A percentile compares a stretch with the other conserved stretches of the same genome.
Evolutionary conservation across 2,888 invertebrate genomes (phyloP).

Genomic region (Andrena fulva): DNA sequence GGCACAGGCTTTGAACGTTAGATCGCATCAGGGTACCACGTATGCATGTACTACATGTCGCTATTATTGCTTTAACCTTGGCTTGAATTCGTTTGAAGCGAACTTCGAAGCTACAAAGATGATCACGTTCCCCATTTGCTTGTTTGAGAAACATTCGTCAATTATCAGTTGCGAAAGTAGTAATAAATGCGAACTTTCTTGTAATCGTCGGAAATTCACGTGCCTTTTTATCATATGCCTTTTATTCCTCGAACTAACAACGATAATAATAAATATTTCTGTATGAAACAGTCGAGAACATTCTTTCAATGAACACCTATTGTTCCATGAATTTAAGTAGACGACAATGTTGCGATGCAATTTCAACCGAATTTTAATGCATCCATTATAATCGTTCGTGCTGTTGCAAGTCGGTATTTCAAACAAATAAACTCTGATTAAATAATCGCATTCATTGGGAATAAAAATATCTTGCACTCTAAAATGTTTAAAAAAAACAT

Average conservation of each 20-base stretch:
- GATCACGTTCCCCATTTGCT: conserved; percentile 19
- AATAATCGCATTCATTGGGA: neutral
- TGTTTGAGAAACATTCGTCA: neutral
- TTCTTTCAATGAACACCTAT: neutral
- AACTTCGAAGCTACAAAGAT: conserved; percentile 45
- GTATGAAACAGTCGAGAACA: neutral
- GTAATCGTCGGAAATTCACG: neutral
- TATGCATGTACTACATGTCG: conserved; percentile 6
- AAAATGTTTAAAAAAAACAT: neutral
- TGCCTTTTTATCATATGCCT: neutral
- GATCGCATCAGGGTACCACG: conserved; percentile 24
- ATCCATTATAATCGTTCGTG: neutral
- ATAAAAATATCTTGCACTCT: neutral
- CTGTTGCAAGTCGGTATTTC: neutral
- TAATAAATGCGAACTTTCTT: neutral
- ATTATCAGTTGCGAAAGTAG: neutral
- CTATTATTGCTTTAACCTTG: conserved; percentile 61
- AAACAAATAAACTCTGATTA: neutral
- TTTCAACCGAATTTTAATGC: neutral
- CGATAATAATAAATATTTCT: neutral
- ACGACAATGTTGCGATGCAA: too few species aligned
- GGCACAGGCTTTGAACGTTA: conserved; percentile 27
- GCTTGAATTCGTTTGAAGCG: conserved; percentile 50
- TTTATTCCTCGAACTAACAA: neutral
- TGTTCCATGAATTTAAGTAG: too few species aligned